phyloP scores from a whole-genome alignment of 1,140 invertebrate species.

The Formica exsecta region DNA sequence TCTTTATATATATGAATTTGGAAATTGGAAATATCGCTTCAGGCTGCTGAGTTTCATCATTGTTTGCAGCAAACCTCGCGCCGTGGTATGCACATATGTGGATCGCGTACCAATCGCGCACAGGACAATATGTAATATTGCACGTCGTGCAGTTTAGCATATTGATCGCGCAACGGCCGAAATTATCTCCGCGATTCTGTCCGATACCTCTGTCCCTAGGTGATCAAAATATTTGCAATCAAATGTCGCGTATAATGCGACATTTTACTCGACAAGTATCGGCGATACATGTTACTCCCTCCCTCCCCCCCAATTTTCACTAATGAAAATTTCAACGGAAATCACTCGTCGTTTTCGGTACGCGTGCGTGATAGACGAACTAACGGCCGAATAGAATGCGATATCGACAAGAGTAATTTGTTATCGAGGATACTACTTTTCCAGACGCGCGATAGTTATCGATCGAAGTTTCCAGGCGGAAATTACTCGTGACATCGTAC shows the following conservation, averaged over 20 bases:
- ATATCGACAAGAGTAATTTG: constrained; percentile 29
- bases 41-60: constrained; percentile 46
- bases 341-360: constrained; percentile 12
- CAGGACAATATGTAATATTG: constrained; percentile 53
- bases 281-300: neutral
- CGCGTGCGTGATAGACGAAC: constrained; percentile 4
- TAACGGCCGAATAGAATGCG: neutral
- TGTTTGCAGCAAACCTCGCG: constrained; percentile 31
- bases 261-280: constrained; percentile 45
- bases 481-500: constrained; percentile 30
- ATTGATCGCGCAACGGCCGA: constrained; percentile 55
- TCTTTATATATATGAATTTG: constrained; percentile 50
- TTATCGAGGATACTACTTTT: constrained; percentile 40
- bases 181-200: constrained; percentile 53
- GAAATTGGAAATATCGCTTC: constrained; percentile 61
- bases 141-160: constrained; percentile 59
- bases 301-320: constrained; percentile 17
- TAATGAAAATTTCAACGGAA: constrained; percentile 51
- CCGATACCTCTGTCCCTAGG: constrained; percentile 17
- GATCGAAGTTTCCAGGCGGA: neutral
- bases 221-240: constrained; percentile 60
- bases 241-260: constrained; percentile 5
- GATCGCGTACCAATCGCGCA: constrained; percentile 37
- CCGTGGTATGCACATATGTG: constrained; percentile 45
- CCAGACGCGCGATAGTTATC: constrained; percentile 26